Base-by-base conservation (phyloP, 2,888 invertebrate genomes). In the Conchocele bisecta region DNA sequence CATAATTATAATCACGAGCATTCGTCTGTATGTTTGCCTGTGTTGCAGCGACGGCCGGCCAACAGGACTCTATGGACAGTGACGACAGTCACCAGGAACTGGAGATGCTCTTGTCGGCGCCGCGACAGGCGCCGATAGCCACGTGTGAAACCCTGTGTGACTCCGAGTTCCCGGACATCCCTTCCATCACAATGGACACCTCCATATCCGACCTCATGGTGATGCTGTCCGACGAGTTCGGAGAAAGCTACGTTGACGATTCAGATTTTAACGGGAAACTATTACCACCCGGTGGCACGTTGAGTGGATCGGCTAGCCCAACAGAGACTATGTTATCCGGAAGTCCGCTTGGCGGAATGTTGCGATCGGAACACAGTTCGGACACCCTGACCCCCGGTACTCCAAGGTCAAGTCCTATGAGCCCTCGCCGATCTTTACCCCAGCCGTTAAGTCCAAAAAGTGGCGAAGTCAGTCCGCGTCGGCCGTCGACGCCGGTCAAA, bases 111-210 rank as follows among this genome's bases (percentile, higher is more conserved):
- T 65, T 86, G 42, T 70, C 66, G 22, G 82, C 87, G 11, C 84
- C 87, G 7, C 89, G 87, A 63, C 82, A 89, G 41, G 91, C 91
- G 24, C 91, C 91, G n/a, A 90, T 91, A 5, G 91, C 91, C 1
- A 89, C 89, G 1, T 90, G 89, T 69, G 91, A 91, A 65, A 90
- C 90, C 1, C 79, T 91, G 17, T 84, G 86, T 53, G 90, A 90
- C 26, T 75, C 79, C 1, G 83, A 84, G 28, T 56, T 54, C 13
- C 66, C 71, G 22, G 81, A 80, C 42, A 79, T 86, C 26, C 87
- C 87, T 37, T 75, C 84, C 70, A 88, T 88, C 58, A 83, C 77
- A 57, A 86, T 81, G 50, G 82, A 84, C 60, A 75, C 80, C 9
- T 75, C 75, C n/a, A 48, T 73, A 24, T 75, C 81, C 33, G 84